phyloP scores from a whole-genome alignment of 2,797 vertebrate genomes.

The Meda fulgida region DNA sequence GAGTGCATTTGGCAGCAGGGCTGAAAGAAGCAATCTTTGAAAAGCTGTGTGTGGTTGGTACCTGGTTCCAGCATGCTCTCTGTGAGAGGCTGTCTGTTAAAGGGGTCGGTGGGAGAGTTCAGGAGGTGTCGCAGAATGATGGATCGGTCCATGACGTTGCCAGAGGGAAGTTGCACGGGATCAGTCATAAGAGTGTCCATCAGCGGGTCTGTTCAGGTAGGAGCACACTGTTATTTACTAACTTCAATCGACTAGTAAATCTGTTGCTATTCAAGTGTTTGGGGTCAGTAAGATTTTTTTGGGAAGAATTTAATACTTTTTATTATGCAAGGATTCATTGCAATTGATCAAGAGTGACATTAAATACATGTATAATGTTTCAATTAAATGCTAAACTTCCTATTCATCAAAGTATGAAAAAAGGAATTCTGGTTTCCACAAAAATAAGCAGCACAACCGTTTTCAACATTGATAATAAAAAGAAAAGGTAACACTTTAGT shows the following conservation, averaged over 20 bases:
- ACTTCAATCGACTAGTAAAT: neutral
- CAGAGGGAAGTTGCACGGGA: conserved; percentile 94
- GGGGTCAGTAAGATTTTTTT: neutral
- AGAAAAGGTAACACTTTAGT: no score
- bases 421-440: neutral
- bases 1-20: neutral
- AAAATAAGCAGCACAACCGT: neutral
- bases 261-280: neutral
- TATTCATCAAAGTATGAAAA: neutral
- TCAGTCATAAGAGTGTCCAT: conserved; percentile 99
- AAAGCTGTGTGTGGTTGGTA: conserved; percentile 63
- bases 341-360: neutral
- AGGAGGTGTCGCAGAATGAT: conserved; percentile 96
- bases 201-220: conserved; percentile 84
- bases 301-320: neutral
- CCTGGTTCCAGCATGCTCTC: conserved; percentile 98
- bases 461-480: neutral
- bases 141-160: conserved; percentile 96
- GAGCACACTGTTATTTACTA: neutral
- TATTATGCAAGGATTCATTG: neutral
- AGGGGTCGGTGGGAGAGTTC: conserved; percentile 97
- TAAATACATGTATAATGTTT: neutral
- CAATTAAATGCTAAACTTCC: neutral
- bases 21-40: neutral
- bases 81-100: conserved; percentile 95